Evolutionary conservation across 2,888 invertebrate species (phyloP).

Genomic region (Hypomecis atomaria): DNA sequence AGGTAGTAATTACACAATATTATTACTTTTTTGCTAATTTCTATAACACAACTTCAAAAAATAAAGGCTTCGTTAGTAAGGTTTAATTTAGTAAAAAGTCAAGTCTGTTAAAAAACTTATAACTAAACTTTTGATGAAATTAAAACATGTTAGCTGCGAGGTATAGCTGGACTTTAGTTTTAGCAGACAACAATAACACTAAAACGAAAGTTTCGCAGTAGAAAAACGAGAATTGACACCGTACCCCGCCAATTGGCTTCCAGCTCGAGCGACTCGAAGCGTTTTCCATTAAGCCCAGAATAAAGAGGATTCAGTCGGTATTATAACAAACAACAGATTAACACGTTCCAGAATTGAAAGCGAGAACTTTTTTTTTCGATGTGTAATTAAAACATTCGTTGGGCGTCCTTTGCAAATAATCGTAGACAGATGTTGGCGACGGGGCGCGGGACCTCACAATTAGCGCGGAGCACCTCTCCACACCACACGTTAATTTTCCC

Average conservation of each 20-base stretch:
- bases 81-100: no score
- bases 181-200: conserved; percentile 12
- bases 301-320: conserved; percentile 36
- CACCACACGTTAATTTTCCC: conserved; percentile 67
- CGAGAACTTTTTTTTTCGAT: conserved; percentile 42
- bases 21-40: no score
- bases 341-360: conserved; percentile 43
- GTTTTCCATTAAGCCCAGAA: conserved; percentile 37
- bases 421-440: conserved; percentile 35
- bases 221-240: conserved; percentile 16
- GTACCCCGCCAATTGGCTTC: conserved; percentile 37
- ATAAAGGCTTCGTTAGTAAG: no score
- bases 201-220: conserved; percentile 3
- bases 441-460: conserved; percentile 68
- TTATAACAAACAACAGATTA: conserved; percentile 48
- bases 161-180: conserved; percentile 12
- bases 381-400: conserved; percentile 51
- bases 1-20: no score
- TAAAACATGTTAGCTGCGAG: conserved; percentile 15
- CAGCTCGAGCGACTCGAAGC: conserved; percentile 22
- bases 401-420: conserved; percentile 42
- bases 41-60: no score
- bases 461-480: conserved; percentile 63
- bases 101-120: neutral
- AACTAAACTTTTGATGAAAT: conserved; percentile 11